Evolutionary conservation across 2,888 invertebrate species (phyloP).

Genomic region (Altica lythri): DNA sequence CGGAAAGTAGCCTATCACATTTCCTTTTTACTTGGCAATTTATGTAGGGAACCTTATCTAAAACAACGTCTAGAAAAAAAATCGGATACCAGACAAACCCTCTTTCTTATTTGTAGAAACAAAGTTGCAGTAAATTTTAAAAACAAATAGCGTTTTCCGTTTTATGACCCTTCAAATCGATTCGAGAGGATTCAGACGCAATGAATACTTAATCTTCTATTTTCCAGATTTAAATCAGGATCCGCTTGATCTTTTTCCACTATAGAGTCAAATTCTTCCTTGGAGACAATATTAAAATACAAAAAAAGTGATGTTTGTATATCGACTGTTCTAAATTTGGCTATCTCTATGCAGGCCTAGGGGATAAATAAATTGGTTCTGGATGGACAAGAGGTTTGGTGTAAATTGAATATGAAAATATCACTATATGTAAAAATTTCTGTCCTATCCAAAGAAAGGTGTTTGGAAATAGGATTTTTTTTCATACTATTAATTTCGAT

Average conservation of each 20-base stretch:
- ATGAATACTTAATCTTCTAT: conserved; percentile 48
- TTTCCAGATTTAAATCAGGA: conserved; percentile 46
- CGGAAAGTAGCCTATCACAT: conserved; percentile 8
- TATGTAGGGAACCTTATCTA: conserved; percentile 16
- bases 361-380: conserved; percentile 21
- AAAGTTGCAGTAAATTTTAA: conserved; percentile 39
- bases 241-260: conserved; percentile 43
- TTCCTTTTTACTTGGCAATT: conserved; percentile 1
- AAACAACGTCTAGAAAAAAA: conserved; percentile 13
- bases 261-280: conserved; percentile 36
- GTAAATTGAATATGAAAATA: too few relatives aligned
- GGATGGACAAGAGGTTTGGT: conserved; percentile 14
- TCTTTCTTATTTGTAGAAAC: conserved; percentile 25
- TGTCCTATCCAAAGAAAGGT: too few relatives aligned
- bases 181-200: conserved; percentile 41
- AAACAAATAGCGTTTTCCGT: conserved; percentile 41
- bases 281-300: conserved; percentile 35
- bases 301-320: conserved; percentile 24
- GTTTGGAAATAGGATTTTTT: too few relatives aligned
- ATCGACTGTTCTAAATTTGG: conserved; percentile 25
- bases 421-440: too few relatives aligned
- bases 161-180: conserved; percentile 42
- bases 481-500: too few relatives aligned
- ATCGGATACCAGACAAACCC: conserved; percentile 8
- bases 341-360: conserved; percentile 33